These are phyloP conservation scores for Chironomus striatipennis DNA, from an alignment of 1,140 invertebrate genomes.

Conservation along the genomic window DNA sequence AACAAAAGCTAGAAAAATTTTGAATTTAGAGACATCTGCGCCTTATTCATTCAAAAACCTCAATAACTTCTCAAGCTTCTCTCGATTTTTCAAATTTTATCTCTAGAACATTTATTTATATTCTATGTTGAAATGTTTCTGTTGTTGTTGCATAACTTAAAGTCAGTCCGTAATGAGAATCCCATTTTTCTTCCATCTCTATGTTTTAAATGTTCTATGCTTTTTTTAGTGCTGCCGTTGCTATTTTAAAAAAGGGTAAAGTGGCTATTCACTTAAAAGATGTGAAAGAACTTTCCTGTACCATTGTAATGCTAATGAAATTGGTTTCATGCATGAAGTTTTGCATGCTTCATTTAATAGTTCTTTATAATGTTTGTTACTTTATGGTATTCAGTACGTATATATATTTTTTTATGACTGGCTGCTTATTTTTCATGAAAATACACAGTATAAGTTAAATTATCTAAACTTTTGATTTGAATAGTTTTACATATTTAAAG, in stretches of 20 bases:
- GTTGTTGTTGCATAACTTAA: too few relatives aligned
- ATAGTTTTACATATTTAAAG: not conserved
- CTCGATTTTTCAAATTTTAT: too few relatives aligned
- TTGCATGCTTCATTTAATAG: constrained; percentile 1
- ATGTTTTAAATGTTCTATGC: not conserved
- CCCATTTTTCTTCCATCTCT: too few relatives aligned
- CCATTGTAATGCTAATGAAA: constrained; percentile 9
- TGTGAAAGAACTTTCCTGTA: not conserved
- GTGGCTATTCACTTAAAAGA: not conserved
- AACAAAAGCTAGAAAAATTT: too few relatives aligned
- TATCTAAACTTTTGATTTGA: not conserved
- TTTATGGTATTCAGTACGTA: not conserved
- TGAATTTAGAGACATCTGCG: too few relatives aligned
- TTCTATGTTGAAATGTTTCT: too few relatives aligned
- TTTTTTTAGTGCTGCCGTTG: not conserved
- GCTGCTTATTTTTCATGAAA: not conserved
- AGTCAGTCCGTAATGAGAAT: too few relatives aligned
- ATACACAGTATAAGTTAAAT: not conserved
- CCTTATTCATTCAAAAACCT: too few relatives aligned
- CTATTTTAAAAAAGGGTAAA: not conserved
- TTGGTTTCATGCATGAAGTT: constrained; percentile 12
- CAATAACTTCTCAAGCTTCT: too few relatives aligned
- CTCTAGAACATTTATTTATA: too few relatives aligned
- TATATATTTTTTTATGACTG: not conserved
- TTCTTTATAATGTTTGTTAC: constrained; percentile 3